Base-by-base conservation (phyloP, 2,888 invertebrate genomes). In the Pherbina coryleti region DNA sequence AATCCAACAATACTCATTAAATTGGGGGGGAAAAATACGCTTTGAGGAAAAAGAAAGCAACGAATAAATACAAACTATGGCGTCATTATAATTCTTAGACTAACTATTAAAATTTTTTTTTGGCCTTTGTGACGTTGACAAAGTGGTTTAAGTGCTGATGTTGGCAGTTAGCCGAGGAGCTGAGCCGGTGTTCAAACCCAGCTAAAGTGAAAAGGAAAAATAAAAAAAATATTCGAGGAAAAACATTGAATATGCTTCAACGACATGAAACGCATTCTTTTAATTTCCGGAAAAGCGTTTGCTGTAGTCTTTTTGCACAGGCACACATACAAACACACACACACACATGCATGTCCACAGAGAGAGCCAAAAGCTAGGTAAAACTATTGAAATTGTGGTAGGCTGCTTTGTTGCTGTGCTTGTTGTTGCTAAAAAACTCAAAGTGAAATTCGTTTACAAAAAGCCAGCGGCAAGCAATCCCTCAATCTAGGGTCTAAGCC, bases 261-360 rank as follows among this genome's bases (percentile, higher is more conserved):
- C 75, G 51, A 55, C 64, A 64, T 34, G 75, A 66, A 76, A 76
- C 76, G 76, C 76, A 69, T 69, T 67, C 76, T 57, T 76, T 70
- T 76, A 76, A 76, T 76, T 76, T 76, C 70, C 66, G 70, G 60
- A 31, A 60, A 60, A 72, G 44, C 37, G 60, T 44, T 11, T 7
- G 69, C 14, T 51, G 51, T 0, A 28, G 49, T 28, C 49, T 44
- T 14, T 14, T 14, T 2, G 14, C 44, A 37, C 37, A 3, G 7
- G 8, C 19, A 25, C 25, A 60, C 25, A 60, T 5, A 19, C 60
- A 14, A n/a, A 70, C 51, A 28, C 22, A 55, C 14, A 19, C 11
- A 55, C 55, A 55, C 17, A 62, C 11, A 25, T 49, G 4, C 71
- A 71, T 5, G 17, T n/a, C 7, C 55, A 19, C 22, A n/a, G 2